Base-by-base conservation (phyloP, 2,113 vertebrate species). In the Zosterops pallidus region DNA sequence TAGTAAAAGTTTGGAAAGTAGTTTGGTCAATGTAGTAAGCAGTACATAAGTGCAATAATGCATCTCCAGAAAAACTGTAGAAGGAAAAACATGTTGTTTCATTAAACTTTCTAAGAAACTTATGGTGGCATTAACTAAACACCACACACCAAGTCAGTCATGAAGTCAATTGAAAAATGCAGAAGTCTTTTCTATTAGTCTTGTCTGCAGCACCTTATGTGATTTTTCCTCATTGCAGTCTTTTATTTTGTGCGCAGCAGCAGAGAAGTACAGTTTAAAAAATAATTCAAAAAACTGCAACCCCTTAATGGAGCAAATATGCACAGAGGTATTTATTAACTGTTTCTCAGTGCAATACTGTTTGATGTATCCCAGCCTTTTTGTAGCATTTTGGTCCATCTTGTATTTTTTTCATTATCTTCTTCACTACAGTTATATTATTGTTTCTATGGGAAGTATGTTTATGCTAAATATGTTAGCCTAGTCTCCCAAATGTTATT, bases 11-110 rank as follows among this genome's bases (percentile, higher is more conserved):
- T 31, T 78, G 20, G 75, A 44, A 75, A 76, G 72, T 5, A 68
- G 21, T 31, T 53, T 83, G 15, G 31, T 69, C 41, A 11, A 1
- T 25, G 26, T 31, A 11, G 17, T 29, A 9, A 89, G 57, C 26
- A 37, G 49, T 37, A 35, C 0, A 0, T 18, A 69, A 57, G 12
- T 9, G 9, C 18, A 55, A 12, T 5, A 26, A 42, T 35, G 23
- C 5, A 25, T 31, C 56, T 78, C 33, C 35, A 74, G 64, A 50
- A 90, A 62, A 74, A 22, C 25, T 55, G 17, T 33, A 41, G 47
- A 63, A 91, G 44, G 12, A 3, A 59, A 69, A 60, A 2, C 1
- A 2, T 10, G 3, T 9, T 1, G 52, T 33, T 72, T 76, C 19
- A 9, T 72, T 44, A 21, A 85, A 53, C 42, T 74, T 46, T 55